These are phyloP conservation scores for Pseudomyrmex sp. DNA, from an alignment of 1,140 invertebrate species.

Conservation along the genomic window DNA sequence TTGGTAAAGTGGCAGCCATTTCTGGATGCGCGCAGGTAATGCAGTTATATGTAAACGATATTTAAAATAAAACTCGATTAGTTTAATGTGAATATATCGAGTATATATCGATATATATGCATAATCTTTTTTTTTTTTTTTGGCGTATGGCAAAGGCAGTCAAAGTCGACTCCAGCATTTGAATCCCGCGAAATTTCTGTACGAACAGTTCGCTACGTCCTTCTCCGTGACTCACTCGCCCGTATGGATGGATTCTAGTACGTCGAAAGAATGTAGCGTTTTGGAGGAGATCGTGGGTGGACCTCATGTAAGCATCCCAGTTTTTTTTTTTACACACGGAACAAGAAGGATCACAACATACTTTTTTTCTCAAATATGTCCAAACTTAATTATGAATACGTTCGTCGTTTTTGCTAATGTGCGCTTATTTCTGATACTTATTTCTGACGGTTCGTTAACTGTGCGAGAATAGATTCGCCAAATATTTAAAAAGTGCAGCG, in stretches of 20 bases:
- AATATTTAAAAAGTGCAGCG: constrained; percentile 37
- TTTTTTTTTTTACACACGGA: background rate
- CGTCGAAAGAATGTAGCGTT: constrained; percentile 91
- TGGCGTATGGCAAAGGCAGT: constrained; percentile 88
- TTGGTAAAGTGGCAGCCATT: constrained; percentile 92
- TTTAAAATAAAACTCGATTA: constrained; percentile 1
- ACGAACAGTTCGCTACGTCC: constrained; percentile 91
- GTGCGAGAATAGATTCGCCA: background rate
- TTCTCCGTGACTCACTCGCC: constrained; percentile 95
- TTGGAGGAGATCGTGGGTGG: constrained; percentile 94
- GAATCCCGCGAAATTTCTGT: constrained; percentile 91
- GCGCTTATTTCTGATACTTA: too few relatives aligned
- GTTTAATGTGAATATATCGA: background rate
- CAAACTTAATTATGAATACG: too few relatives aligned
- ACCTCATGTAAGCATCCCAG: constrained; percentile 86
- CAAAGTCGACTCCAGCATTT: constrained; percentile 88
- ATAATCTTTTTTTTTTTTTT: background rate
- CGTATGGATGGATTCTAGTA: constrained; percentile 98
- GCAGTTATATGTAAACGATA: background rate
- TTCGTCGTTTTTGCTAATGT: too few relatives aligned
- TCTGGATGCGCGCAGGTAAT: constrained; percentile 95
- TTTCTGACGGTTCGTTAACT: constrained; percentile 10
- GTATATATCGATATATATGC: background rate
- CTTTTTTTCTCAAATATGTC: too few relatives aligned
- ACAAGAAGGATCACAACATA: background rate